A percentile compares a stretch with the other conserved stretches of the same genome.
Conservation (phyloP, 2,888 invertebrate species). For the Perdita meconis region DNA sequence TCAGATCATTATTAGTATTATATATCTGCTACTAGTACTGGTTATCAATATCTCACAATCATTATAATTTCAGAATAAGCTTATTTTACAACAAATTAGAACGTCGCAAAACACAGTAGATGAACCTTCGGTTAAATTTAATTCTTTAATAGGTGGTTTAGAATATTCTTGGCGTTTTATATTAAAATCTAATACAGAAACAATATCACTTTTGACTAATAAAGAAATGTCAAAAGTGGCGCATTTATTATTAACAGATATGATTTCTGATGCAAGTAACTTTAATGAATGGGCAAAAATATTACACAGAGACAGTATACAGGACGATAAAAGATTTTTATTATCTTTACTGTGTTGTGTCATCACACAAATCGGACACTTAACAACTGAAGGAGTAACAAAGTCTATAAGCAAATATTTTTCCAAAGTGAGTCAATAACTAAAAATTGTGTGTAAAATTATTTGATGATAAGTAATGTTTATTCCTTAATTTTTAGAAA, state of each 20-base stretch:
- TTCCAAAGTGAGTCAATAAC: slow-evolving; percentile 62
- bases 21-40: no score
- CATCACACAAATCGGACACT: slow-evolving; percentile 61
- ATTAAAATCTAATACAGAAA: slow-evolving; percentile 69
- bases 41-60: no score
- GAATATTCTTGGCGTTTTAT: slow-evolving; percentile 71
- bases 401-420: slow-evolving; percentile 65
- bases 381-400: slow-evolving; percentile 48
- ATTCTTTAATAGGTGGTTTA: slow-evolving; percentile 66
- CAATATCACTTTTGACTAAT: slow-evolving; percentile 65
- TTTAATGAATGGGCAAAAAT: slow-evolving; percentile 60
- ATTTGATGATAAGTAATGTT: slow-evolving; percentile 10
- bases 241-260: slow-evolving; percentile 66
- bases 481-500: slow-evolving; percentile 41
- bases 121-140: slow-evolving; percentile 45
- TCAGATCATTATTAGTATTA: slow-evolving; percentile 29
- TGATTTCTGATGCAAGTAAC: slow-evolving; percentile 44
- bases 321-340: slow-evolving; percentile 70
- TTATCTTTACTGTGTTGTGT: slow-evolving; percentile 64
- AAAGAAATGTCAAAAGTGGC: slow-evolving; percentile 70
- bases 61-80: slow-evolving; percentile 71
- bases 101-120: slow-evolving; percentile 24
- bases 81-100: slow-evolving; percentile 67
- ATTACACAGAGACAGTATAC: slow-evolving; percentile 64
- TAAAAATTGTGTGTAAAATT: slow-evolving; percentile 21